phyloP scores from a whole-genome alignment of 2,888 invertebrate species.

The Drosophila mayaguana region DNA sequence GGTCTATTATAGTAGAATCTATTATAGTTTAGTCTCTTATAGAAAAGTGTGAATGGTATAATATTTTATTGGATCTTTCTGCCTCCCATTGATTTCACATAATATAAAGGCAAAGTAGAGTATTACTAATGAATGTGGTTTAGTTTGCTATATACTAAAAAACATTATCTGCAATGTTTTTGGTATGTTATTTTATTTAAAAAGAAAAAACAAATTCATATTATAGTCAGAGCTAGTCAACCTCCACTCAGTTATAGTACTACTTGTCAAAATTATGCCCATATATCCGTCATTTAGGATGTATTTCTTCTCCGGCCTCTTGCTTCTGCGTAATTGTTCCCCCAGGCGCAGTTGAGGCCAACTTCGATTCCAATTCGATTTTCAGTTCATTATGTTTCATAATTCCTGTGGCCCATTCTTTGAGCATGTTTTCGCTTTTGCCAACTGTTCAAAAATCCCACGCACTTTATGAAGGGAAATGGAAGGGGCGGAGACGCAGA shows the following conservation, averaged over 20 bases:
- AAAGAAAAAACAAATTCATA: no score
- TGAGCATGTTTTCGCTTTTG: slow-evolving; percentile 27
- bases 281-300: slow-evolving; percentile 23
- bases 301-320: not conserved
- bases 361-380: slow-evolving; percentile 55
- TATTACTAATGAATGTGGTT: no score
- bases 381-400: slow-evolving; percentile 76
- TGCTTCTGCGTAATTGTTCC: slow-evolving; percentile 17
- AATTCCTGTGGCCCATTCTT: slow-evolving; percentile 53
- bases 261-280: slow-evolving; percentile 19
- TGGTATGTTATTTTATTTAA: no score
- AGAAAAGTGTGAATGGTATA: no score
- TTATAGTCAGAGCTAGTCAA: not conserved
- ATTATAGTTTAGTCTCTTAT: no score
- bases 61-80: no score
- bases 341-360: slow-evolving; percentile 18
- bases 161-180: no score
- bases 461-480: slow-evolving; percentile 23
- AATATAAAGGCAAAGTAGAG: no score
- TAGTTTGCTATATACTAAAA: no score
- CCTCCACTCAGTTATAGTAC: not conserved
- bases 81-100: no score
- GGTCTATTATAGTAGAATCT: no score
- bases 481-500: not conserved
- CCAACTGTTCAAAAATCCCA: slow-evolving; percentile 70